Evolutionary conservation across 2,888 invertebrate genomes (phyloP), one percentile per base, ranked within the genome.

Genomic region (Oegoconia quadripuncta): DNA sequence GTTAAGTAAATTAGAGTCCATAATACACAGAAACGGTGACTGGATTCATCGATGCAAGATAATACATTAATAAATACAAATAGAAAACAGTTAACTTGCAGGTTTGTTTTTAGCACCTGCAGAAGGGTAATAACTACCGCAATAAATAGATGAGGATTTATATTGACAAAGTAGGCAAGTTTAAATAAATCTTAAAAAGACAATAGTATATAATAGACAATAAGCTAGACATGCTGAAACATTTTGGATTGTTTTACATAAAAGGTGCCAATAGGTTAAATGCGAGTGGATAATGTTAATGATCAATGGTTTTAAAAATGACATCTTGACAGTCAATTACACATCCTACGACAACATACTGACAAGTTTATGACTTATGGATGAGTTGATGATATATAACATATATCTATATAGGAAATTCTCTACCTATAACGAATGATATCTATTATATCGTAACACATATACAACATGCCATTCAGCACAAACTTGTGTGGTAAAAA

Each of bases 381-480:
- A 28, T 30, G 29, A 23, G 6, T 13, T 33, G 38, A 33, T 27
- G 27, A 9, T 22, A 22, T 2, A 9, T 13, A 13, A 27, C 27
- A 27, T 13, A 28, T 1, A 29, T 35, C 39, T 35, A 40, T 32
- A 14, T 27, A 27, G 26, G 29, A 39, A 26, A 32, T 11, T 13
- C 9, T 28, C 29, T 34, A 30, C 17, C 25, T 16, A 3, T 22
- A n/a, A 15, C 5, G 3, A 12, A 33, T 36, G 26, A 28, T 36
- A 25, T 25, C 35, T 41, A 41, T 32, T 20, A 22, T 17, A 47
- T 62, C 71, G 70, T 74, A 74, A 76, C 76, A 81, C 75, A 78
- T 73, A 75, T 71, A 83, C 76, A 76, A 68, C 84, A 84, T 82
- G 83, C 84, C 68, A 66, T 59, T 64, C 65, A 71, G 55, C 48